Percentiles rank a stretch among this genome's conserved stretches.
Evolutionary conservation across 2,797 vertebrate genomes (phyloP).

Genomic region (Pseudomugil gertrudae): DNA sequence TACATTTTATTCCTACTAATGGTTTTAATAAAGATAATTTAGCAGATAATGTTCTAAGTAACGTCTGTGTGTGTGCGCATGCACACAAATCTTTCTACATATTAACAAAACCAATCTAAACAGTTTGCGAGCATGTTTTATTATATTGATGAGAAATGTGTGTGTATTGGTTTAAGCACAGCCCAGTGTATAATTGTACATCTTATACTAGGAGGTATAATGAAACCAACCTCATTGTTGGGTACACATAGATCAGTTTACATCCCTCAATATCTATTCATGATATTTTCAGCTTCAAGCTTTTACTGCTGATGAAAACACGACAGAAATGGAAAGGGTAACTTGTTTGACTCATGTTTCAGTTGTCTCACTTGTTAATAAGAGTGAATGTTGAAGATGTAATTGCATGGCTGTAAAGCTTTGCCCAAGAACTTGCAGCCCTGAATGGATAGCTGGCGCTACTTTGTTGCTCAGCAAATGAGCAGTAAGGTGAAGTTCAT

Average conservation of each 20-base stretch:
- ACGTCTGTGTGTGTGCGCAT: neutral
- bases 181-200: neutral
- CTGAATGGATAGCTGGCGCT: slow-evolving; percentile 46
- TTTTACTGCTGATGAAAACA: slow-evolving; percentile 69
- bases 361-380: slow-evolving; percentile 60
- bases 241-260: neutral
- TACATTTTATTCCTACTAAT: neutral
- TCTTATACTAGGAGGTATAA: no score
- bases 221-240: neutral
- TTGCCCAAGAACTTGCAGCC: slow-evolving; percentile 41
- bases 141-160: neutral
- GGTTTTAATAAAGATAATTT: neutral
- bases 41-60: no score
- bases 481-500: slow-evolving; percentile 53
- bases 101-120: neutral
- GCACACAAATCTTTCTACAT: neutral
- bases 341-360: slow-evolving; percentile 57
- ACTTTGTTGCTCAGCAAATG: slow-evolving; percentile 55
- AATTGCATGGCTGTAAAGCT: slow-evolving; percentile 36
- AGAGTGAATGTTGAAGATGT: slow-evolving; percentile 52
- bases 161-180: neutral
- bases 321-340: slow-evolving; percentile 52
- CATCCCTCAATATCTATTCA: neutral
- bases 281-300: slow-evolving; percentile 14
- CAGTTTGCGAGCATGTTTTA: neutral